Evolutionary conservation across 92 coral and sea anemone genomes (phyloP).

Genomic region (Umimayanthus kanabou): DNA sequence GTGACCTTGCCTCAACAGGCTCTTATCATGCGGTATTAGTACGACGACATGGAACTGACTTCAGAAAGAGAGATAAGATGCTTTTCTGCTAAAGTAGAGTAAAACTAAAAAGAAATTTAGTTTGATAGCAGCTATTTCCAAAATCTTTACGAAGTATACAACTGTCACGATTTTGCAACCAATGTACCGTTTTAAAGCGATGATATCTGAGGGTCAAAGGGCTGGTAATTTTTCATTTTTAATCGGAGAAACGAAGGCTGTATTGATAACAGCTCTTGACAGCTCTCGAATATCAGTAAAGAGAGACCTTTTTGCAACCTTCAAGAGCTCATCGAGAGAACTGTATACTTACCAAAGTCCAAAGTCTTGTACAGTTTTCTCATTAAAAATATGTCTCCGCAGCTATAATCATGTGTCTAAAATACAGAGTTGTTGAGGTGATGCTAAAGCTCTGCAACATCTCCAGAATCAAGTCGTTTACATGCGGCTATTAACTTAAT

Average conservation of each 20-base stretch:
- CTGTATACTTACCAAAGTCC: background rate
- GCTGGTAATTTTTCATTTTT: constrained; percentile 35
- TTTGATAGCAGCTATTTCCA: background rate
- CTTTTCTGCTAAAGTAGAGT: background rate
- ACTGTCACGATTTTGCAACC: background rate
- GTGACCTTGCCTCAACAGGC: background rate
- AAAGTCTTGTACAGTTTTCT: background rate
- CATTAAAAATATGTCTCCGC: background rate
- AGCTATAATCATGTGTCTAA: background rate
- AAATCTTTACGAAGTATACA: background rate
- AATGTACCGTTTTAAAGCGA: constrained; percentile 47
- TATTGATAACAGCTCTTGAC: constrained; percentile 35
- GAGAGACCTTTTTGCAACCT: background rate
- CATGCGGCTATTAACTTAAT: constrained; percentile 57
- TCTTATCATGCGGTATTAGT: constrained; percentile 12
- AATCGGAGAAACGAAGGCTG: constrained; percentile 42
- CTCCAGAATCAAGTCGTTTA: constrained; percentile 20
- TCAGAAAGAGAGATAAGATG: background rate
- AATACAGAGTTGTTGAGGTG: background rate
- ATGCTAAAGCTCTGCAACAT: background rate
- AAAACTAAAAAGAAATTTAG: too few species aligned
- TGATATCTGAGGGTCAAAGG: constrained; percentile 37
- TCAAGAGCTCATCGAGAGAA: background rate
- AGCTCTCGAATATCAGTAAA: constrained; percentile 33
- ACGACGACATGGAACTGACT: background rate